phyloP scores from a whole-genome alignment of 2,888 invertebrate genomes.

The Epistrophe grossulariae region DNA sequence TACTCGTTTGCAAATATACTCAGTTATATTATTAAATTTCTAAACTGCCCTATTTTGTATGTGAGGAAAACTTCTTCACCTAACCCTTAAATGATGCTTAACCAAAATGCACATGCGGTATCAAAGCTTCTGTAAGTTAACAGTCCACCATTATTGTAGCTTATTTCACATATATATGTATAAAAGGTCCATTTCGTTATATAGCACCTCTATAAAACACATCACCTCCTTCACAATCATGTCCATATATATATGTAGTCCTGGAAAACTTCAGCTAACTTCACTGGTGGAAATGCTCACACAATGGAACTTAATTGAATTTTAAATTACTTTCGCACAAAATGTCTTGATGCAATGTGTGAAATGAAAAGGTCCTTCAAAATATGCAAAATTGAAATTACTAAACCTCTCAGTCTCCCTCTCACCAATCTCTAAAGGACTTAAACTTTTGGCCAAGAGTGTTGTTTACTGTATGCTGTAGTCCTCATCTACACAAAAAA shows the following conservation, averaged over 20 bases:
- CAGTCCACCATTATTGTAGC: constrained; percentile 43
- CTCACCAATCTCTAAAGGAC: background rate
- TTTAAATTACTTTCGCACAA: constrained; percentile 76
- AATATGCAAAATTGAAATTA: constrained; percentile 75
- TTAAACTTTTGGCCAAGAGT: constrained; percentile 58
- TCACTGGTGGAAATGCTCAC: constrained; percentile 41
- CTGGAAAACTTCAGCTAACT: constrained; percentile 35
- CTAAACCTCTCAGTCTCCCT: background rate
- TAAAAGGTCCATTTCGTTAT: constrained; percentile 60
- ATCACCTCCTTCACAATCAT: background rate
- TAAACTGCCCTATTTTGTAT: constrained; percentile 41
- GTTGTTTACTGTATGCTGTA: constrained; percentile 57
- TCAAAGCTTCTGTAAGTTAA: constrained; percentile 50
- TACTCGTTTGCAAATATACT: background rate
- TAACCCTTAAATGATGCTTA: background rate
- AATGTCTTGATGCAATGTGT: constrained; percentile 71
- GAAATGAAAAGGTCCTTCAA: constrained; percentile 67
- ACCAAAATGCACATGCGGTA: constrained; percentile 59
- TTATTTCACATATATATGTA: constrained; percentile 9
- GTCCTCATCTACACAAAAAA: background rate
- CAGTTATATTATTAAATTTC: constrained; percentile 29
- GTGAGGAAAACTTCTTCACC: constrained; percentile 1
- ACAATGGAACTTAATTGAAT: constrained; percentile 76
- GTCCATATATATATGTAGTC: background rate
- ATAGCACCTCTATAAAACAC: constrained; percentile 9